These are phyloP conservation scores for Allolobophora icterica DNA, from an alignment of 2,888 invertebrate genomes.

Conservation along the genomic window DNA sequence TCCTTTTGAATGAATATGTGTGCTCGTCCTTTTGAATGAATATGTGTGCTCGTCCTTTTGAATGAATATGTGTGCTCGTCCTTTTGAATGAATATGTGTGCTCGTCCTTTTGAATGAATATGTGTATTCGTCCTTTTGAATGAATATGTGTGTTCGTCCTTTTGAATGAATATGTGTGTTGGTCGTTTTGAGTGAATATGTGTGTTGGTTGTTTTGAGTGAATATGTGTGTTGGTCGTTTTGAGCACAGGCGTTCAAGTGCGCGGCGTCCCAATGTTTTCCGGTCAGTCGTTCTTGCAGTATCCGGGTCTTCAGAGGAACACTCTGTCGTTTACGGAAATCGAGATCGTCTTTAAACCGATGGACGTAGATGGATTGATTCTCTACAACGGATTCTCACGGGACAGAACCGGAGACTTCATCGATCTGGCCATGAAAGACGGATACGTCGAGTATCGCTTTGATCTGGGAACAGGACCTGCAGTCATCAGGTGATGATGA, in stretches of 20 bases:
- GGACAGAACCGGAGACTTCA: constrained; percentile 86
- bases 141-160: no score
- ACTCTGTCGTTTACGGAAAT: constrained; percentile 90
- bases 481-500: constrained; percentile 76
- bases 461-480: constrained; percentile 88
- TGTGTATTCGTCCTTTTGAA: no score
- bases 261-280: constrained; percentile 86
- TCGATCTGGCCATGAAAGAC: constrained; percentile 80
- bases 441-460: constrained; percentile 85
- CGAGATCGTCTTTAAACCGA: constrained; percentile 82
- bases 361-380: constrained; percentile 70
- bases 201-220: background rate
- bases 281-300: constrained; percentile 88
- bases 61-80: no score
- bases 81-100: no score
- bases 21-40: no score
- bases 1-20: no score
- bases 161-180: no score
- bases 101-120: no score
- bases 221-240: background rate
- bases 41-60: no score
- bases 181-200: no score
- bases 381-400: constrained; percentile 87
- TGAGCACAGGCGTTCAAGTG: constrained; percentile 46
- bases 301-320: constrained; percentile 82